Base-by-base conservation (phyloP, 2,113 vertebrate species). In the Dolichallabes microphthalmus region DNA sequence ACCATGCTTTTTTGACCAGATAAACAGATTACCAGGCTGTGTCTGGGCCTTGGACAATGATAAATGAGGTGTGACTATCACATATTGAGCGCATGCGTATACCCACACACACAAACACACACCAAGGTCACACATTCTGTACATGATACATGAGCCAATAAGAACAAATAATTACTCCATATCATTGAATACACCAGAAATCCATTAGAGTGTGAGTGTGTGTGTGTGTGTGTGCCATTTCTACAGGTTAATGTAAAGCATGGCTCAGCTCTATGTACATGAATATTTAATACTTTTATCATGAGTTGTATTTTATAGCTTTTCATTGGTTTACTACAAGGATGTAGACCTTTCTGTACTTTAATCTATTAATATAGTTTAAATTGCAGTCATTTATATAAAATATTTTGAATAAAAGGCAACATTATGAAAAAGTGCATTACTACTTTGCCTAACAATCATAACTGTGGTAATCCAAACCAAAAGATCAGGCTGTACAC, bases 21-120 rank as follows among this genome's bases (percentile, higher is more conserved):
- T 90, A 92, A 93, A 93, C 91, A 93, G 92, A 95, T 94, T 92
- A 93, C 88, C 90, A 84, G 89, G 79, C 88, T 89, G 90, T 90
- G 84, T 61, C 91, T 87, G 90, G 86, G 61, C 88, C 86, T 76
- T 25, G 90, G 93, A 94, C 93, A 94, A 88, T 94, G 94, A 95
- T 93, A 91, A 92, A 94, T 94, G 91, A 88, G 52, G 19, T 77
- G 80, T 86, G 82, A 90, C 91, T 92, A 92, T 91, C 92, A 80
- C 77, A 79, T 85, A 88, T 64, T 52, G 64, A 64, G 45, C 90
- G 91, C n/a, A 89, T 27, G 22, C 55, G 71, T 50, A 77, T 74
- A 76, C 53, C 86, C 85, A 88, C 92, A 88, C 90, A 89, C 86
- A 89, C 91, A 88, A 90, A 89, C 88, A 88, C 86, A 85, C 32